phyloP scores from a whole-genome alignment of 2,797 vertebrate species.

The Phataginus tricuspis region DNA sequence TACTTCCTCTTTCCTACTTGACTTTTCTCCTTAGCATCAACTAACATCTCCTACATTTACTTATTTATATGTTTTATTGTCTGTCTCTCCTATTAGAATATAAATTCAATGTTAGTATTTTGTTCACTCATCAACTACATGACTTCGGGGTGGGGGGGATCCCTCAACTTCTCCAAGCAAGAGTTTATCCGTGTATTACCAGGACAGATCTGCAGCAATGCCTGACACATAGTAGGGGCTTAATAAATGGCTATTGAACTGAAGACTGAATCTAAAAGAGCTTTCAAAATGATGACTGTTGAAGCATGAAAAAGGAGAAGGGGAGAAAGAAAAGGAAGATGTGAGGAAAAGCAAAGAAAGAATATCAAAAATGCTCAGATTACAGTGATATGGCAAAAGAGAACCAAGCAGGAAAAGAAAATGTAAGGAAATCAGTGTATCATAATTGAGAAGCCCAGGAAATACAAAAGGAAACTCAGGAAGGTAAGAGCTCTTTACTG shows the following conservation, averaged over 20 bases:
- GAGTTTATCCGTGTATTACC: neutral
- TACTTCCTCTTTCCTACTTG: neutral
- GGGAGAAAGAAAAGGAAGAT: neutral
- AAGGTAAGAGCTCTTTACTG: neutral
- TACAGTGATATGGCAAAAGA: neutral
- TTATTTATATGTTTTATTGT: neutral
- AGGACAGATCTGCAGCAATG: neutral
- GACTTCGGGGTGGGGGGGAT: neutral
- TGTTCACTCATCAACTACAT: neutral
- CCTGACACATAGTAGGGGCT: neutral
- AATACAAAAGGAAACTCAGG: neutral
- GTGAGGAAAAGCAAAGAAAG: neutral
- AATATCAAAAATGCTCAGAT: neutral
- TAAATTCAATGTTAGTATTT: neutral
- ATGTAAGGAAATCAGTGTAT: neutral
- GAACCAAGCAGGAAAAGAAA: neutral
- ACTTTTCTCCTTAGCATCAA: neutral
- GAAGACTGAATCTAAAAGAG: conserved; percentile 7
- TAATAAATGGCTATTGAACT: neutral
- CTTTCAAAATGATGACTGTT: neutral
- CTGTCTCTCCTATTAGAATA: neutral
- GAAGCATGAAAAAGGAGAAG: neutral
- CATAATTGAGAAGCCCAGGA: neutral
- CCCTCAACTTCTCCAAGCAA: neutral
- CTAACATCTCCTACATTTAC: neutral